A percentile compares a stretch with the other conserved stretches of the same genome.
phyloP scores from a whole-genome alignment of 2,113 vertebrate genomes.

The Pachyramphus minor region DNA sequence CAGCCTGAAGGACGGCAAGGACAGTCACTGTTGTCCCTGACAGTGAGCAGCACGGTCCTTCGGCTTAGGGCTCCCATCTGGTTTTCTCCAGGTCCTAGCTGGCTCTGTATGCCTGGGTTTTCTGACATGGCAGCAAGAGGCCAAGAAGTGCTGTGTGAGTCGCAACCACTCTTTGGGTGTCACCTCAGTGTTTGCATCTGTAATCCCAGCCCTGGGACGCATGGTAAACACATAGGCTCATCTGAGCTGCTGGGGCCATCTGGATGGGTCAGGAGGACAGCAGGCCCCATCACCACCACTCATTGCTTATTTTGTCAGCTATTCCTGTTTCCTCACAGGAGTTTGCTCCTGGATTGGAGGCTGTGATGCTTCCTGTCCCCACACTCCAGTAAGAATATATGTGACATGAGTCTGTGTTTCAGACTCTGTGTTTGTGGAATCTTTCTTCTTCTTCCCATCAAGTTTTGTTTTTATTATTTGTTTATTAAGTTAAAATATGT shows the following conservation, averaged over 20 bases:
- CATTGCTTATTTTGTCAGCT: not conserved
- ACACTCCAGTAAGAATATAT: not conserved
- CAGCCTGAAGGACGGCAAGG: not conserved
- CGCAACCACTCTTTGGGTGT: fast-evolving
- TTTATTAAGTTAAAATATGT: not conserved
- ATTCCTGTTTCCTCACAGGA: not conserved
- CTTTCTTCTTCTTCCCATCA: not conserved
- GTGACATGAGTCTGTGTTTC: not conserved
- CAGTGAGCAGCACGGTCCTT: not conserved
- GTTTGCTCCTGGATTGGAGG: not conserved
- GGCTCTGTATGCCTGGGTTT: fast-evolving
- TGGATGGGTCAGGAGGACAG: not conserved
- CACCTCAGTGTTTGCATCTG: not conserved
- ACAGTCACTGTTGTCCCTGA: fast-evolving
- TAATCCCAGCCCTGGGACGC: not conserved
- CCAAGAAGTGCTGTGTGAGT: not conserved
- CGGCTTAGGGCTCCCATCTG: not conserved
- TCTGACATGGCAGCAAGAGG: fast-evolving
- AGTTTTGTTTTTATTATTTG: not conserved
- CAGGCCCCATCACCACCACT: fast-evolving
- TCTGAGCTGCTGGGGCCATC: not conserved
- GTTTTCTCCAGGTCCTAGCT: not conserved
- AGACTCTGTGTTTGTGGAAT: not conserved
- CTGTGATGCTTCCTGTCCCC: fast-evolving
- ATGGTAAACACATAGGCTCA: fast-evolving